Evolutionary conservation across 2,888 invertebrate species (phyloP).

Genomic region (Cryptus viduatorius): DNA sequence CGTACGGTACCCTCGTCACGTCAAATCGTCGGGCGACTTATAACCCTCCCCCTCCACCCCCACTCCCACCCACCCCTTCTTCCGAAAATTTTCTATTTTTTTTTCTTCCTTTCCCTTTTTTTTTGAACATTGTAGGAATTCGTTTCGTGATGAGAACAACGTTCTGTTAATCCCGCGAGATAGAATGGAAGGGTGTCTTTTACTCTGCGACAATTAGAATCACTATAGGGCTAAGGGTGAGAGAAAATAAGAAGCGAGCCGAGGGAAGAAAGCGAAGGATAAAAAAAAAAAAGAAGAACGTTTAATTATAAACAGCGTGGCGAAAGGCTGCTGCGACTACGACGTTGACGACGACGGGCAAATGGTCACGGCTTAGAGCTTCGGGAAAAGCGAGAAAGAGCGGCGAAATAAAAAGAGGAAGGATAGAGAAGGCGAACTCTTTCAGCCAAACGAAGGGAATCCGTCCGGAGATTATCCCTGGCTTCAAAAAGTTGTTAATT

Average conservation of each 20-base stretch:
- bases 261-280: conserved; percentile 53
- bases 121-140: conserved; percentile 13
- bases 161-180: conserved; percentile 58
- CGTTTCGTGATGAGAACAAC: conserved; percentile 49
- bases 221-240: conserved; percentile 79
- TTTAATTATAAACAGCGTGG: conserved; percentile 84
- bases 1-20: conserved; percentile 29
- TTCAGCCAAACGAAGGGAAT: conserved; percentile 85
- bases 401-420: conserved; percentile 28
- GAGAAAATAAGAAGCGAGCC: conserved; percentile 66
- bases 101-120: not conserved
- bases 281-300: conserved; percentile 75
- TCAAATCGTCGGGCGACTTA: not conserved
- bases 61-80: not conserved
- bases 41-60: not conserved
- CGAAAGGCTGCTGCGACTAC: conserved; percentile 73
- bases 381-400: conserved; percentile 57
- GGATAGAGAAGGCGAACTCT: conserved; percentile 80
- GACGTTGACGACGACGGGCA: conserved; percentile 79
- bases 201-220: conserved; percentile 83
- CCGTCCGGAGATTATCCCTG: conserved; percentile 84
- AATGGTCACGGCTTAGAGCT: conserved; percentile 84
- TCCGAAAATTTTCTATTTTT: conserved; percentile 7
- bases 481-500: conserved; percentile 85
- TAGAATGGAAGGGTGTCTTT: conserved; percentile 47